A percentile compares a stretch with the other conserved stretches of the same genome.
phyloP scores from a whole-genome alignment of 2,113 vertebrate genomes.

The Carettochelys insculpta region DNA sequence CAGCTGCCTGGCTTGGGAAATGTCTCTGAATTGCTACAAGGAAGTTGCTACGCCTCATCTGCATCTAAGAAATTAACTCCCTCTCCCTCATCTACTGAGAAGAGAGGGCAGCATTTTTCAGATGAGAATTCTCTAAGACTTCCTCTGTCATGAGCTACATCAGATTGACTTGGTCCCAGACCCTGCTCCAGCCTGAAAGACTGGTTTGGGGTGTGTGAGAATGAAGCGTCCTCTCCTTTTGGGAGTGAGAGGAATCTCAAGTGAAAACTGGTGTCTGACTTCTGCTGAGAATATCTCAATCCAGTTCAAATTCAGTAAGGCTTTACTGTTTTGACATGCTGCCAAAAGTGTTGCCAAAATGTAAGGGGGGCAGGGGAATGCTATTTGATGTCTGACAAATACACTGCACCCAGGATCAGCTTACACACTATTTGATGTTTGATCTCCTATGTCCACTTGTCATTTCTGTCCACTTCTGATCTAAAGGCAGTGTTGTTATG shows the following conservation, averaged over 20 bases:
- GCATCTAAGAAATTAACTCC: background rate
- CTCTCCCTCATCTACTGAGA: accelerated
- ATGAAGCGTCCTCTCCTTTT: background rate
- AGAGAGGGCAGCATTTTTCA: background rate
- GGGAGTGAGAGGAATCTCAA: background rate
- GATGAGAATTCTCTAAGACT: background rate
- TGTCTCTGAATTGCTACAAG: background rate
- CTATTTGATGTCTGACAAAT: background rate
- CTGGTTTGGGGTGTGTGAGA: background rate
- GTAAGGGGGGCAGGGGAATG: accelerated
- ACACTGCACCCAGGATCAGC: background rate
- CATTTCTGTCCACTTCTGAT: accelerated
- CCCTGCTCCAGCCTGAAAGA: background rate
- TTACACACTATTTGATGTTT: background rate
- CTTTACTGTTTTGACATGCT: accelerated
- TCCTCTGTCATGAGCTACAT: background rate
- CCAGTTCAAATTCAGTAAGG: background rate
- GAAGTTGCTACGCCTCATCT: background rate
- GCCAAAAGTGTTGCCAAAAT: background rate
- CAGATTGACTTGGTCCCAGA: background rate
- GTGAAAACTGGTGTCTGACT: accelerated
- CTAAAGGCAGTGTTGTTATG: accelerated
- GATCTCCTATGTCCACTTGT: accelerated
- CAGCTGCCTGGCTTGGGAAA: background rate
- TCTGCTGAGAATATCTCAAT: background rate